phyloP scores from a whole-genome alignment of 2,888 invertebrate genomes.

The Mechanitis messenoides region DNA sequence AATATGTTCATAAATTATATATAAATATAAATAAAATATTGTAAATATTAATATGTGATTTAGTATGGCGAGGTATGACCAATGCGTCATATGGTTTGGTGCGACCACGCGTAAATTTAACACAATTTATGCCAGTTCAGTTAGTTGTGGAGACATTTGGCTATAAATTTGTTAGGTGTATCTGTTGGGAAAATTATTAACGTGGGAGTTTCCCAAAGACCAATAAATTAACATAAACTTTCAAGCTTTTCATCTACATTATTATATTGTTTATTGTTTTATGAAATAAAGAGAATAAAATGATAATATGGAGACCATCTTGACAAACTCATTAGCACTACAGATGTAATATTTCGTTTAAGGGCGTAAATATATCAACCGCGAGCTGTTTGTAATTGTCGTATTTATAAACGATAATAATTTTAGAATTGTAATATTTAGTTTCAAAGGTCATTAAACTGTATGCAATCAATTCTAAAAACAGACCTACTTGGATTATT shows the following conservation, averaged over 20 bases:
- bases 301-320: too few relatives aligned
- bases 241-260: not conserved
- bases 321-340: not conserved
- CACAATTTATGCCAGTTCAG: constrained; percentile 29
- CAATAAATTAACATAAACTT: constrained; percentile 1
- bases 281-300: too few relatives aligned
- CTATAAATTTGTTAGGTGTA: constrained; percentile 20
- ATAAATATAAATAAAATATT: too few relatives aligned
- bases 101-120: constrained; percentile 30
- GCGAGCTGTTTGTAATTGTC: constrained; percentile 24
- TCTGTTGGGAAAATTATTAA: not conserved
- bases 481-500: too few relatives aligned
- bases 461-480: too few relatives aligned
- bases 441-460: constrained; percentile 4
- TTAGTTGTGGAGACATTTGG: constrained; percentile 24
- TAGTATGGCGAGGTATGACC: constrained; percentile 16
- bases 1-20: constrained; percentile 2
- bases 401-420: constrained; percentile 15
- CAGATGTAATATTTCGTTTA: constrained; percentile 28
- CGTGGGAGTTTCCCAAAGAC: not conserved
- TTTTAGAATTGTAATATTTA: constrained; percentile 16
- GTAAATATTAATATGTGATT: constrained; percentile 2
- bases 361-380: constrained; percentile 31
- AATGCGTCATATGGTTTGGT: constrained; percentile 27
- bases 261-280: too few relatives aligned